Evolutionary conservation across 37 sponge, comb jelly and placozoan species (phyloP).

Genomic region (Spongilla lacustris): DNA sequence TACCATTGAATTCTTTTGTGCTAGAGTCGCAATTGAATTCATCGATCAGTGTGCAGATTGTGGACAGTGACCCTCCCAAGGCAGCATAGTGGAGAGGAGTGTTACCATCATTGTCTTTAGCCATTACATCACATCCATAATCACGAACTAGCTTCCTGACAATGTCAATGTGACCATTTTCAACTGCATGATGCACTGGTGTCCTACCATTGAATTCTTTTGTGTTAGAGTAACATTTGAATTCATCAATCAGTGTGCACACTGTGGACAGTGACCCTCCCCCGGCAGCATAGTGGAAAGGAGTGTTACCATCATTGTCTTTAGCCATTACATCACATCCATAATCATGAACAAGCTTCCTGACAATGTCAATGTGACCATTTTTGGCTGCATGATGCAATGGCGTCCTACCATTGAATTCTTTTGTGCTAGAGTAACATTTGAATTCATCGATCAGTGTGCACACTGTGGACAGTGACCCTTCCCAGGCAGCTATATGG

Average conservation of each 20-base stretch:
- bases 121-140: too few species aligned
- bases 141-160: neutral
- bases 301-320: slow-evolving; percentile 9
- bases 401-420: neutral
- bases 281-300: neutral
- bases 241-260: neutral
- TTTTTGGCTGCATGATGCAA: neutral
- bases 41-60: too few species aligned
- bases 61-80: too few species aligned
- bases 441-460: neutral
- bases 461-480: neutral
- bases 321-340: neutral
- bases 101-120: too few species aligned
- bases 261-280: neutral
- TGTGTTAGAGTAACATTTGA: neutral
- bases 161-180: neutral
- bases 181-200: neutral
- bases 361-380: slow-evolving; percentile 1
- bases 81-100: too few species aligned
- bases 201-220: neutral
- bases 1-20: too few species aligned
- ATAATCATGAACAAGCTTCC: slow-evolving; percentile 3
- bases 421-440: neutral
- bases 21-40: too few species aligned
- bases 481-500: slow-evolving; percentile 3